phyloP scores from a whole-genome alignment of 2,888 invertebrate genomes.

The Dasypogon diadema region DNA sequence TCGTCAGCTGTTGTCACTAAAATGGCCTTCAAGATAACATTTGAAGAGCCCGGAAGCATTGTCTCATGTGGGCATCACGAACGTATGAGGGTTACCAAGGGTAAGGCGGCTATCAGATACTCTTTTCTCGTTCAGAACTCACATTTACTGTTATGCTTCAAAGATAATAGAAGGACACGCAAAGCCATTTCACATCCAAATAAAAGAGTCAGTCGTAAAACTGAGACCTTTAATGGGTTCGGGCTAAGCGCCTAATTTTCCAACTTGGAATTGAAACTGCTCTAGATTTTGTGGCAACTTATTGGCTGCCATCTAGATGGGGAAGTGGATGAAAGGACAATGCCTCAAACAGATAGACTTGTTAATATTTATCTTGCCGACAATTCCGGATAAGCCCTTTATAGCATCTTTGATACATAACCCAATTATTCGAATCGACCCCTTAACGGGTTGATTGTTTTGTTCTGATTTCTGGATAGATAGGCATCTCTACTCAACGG shows the following conservation, averaged over 20 bases:
- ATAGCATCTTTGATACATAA: constrained; percentile 46
- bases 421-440: constrained; percentile 45
- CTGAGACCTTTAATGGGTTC: constrained; percentile 41
- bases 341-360: constrained; percentile 28
- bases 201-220: constrained; percentile 44
- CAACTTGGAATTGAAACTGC: constrained; percentile 3
- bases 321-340: constrained; percentile 19
- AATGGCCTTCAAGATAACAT: constrained; percentile 44
- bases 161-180: constrained; percentile 46
- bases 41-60: constrained; percentile 18
- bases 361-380: constrained; percentile 46
- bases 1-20: constrained; percentile 47
- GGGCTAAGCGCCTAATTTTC: constrained; percentile 48
- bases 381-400: constrained; percentile 48
- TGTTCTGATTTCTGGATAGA: constrained; percentile 14
- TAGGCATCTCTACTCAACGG: background rate
- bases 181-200: constrained; percentile 46
- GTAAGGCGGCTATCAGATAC: background rate
- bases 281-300: constrained; percentile 5
- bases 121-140: constrained; percentile 5
- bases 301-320: constrained; percentile 9
- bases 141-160: constrained; percentile 22
- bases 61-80: constrained; percentile 28
- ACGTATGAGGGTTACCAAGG: background rate
- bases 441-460: constrained; percentile 21